Conservation (phyloP, 2,113 vertebrate genomes). For the Equus quagga region DNA sequence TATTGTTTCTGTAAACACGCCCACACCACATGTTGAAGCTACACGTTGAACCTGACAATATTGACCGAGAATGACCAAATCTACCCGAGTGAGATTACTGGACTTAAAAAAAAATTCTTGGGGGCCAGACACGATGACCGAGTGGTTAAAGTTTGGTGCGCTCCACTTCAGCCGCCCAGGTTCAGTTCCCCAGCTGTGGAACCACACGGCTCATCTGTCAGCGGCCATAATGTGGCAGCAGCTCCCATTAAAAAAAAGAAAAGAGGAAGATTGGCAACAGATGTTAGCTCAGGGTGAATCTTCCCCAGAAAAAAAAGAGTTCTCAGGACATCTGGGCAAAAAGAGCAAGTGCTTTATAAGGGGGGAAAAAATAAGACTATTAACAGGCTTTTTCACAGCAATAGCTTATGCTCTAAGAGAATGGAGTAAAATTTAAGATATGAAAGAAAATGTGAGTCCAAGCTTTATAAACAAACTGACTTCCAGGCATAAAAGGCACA, state of each 20-base stretch:
- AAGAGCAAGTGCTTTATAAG: neutral
- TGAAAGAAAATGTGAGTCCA: neutral
- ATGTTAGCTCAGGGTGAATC: too few relatives aligned
- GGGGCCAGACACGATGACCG: too few relatives aligned
- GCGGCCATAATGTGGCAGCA: too few relatives aligned
- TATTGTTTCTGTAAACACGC: neutral
- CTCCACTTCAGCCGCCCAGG: too few relatives aligned
- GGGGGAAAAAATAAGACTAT: neutral
- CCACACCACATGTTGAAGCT: neutral
- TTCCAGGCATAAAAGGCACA: neutral
- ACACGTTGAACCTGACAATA: neutral
- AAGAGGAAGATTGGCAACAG: too few relatives aligned
- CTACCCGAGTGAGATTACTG: neutral
- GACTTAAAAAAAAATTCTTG: neutral
- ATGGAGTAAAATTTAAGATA: neutral
- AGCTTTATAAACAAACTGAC: neutral
- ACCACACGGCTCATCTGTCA: too few relatives aligned
- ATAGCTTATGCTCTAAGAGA: neutral
- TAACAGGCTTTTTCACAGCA: neutral
- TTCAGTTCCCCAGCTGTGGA: too few relatives aligned
- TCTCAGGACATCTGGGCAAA: too few relatives aligned
- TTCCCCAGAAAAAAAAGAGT: too few relatives aligned
- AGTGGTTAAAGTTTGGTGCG: too few relatives aligned
- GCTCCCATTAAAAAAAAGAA: too few relatives aligned
- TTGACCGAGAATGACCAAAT: neutral